phyloP scores from a whole-genome alignment of 2,797 vertebrate species.

The Urophycis tenuis region DNA sequence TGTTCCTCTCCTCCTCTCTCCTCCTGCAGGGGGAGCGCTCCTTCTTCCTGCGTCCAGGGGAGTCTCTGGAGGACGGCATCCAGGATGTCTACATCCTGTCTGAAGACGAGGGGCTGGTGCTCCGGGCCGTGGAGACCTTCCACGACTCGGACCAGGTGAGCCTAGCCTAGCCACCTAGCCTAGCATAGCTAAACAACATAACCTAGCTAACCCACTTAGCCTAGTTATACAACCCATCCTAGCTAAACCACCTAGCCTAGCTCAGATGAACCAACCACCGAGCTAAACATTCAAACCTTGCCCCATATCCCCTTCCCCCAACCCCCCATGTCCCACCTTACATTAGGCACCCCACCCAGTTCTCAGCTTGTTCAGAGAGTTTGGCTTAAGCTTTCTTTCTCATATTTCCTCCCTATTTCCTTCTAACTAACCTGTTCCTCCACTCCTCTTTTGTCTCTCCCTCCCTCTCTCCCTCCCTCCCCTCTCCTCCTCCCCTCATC shows the following conservation, averaged over 20 bases:
- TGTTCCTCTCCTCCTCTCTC: not conserved
- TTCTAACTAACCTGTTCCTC: slow-evolving; percentile 1
- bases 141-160: slow-evolving; percentile 56
- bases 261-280: not conserved
- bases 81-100: slow-evolving; percentile 83
- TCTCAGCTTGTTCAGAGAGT: no score
- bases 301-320: no score
- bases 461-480: slow-evolving; percentile 14
- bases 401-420: not conserved
- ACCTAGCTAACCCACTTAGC: not conserved
- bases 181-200: not conserved
- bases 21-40: slow-evolving; percentile 80
- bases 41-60: slow-evolving; percentile 84
- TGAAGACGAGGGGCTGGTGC: slow-evolving; percentile 82
- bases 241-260: not conserved
- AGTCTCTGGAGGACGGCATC: slow-evolving; percentile 77
- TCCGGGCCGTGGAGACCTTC: slow-evolving; percentile 77
- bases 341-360: no score
- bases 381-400: not conserved
- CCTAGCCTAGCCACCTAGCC: not conserved
- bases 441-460: slow-evolving; percentile 13
- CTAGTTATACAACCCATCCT: not conserved
- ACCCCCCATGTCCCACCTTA: no score
- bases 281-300: no score
- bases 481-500: not conserved